A percentile compares a stretch with the other conserved stretches of the same genome.
Conservation (phyloP, 2,113 vertebrate genomes). For the Semnornis frantzii region DNA sequence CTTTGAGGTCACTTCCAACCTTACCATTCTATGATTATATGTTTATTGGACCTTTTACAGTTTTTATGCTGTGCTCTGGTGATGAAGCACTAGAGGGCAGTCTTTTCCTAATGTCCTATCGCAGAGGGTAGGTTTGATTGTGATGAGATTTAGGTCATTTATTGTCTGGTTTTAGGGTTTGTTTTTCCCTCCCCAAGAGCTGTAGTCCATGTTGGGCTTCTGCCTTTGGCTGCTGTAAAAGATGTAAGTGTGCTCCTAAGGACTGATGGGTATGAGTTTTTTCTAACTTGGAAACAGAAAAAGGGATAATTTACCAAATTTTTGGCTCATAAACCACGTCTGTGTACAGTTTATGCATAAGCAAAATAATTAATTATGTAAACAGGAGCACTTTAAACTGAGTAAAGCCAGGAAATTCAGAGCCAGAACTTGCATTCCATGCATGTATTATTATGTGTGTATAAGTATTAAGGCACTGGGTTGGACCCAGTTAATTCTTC, state of each 20-base stretch:
- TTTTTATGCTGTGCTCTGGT: neutral
- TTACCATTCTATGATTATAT: too few species aligned
- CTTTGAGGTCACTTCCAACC: too few species aligned
- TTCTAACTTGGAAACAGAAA: neutral
- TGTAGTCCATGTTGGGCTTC: neutral
- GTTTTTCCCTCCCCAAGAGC: neutral
- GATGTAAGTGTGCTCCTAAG: neutral
- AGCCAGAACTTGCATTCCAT: neutral
- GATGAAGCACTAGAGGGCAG: conserved; percentile 29
- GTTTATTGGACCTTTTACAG: neutral
- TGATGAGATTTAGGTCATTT: fast-evolving
- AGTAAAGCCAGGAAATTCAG: neutral
- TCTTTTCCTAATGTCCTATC: neutral
- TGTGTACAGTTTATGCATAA: neutral
- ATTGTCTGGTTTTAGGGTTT: fast-evolving
- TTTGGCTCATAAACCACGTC: neutral
- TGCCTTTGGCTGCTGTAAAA: neutral
- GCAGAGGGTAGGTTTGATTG: neutral
- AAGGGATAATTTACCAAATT: neutral
- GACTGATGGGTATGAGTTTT: neutral
- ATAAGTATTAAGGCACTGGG: neutral
- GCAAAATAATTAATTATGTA: neutral
- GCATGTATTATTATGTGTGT: neutral
- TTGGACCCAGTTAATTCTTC: neutral
- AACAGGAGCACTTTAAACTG: neutral